Base-by-base conservation (phyloP, 2,113 vertebrate species). In the Nycticorax nycticorax region DNA sequence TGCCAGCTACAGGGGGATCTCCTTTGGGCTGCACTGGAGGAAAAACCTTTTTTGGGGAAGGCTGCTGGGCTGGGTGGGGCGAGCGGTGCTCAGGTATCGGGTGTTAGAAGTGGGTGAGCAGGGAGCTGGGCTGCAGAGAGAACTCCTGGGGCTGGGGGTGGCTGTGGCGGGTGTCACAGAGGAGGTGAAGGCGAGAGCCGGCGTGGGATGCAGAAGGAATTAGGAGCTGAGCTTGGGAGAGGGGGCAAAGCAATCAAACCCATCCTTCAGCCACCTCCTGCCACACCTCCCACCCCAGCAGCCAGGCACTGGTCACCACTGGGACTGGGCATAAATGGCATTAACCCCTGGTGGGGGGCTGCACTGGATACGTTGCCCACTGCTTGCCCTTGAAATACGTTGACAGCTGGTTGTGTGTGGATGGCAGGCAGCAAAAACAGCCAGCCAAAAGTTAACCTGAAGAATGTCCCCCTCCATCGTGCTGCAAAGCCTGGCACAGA, bases 401-500 rank as follows among this genome's bases (percentile, higher is more conserved):
- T 93, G 82, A 71, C 91, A 88, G 81, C 67, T 69, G 52, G 45
- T 85, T 84, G 41, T 53, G 32, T 64, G n/a, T 43, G 76, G 63
- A 63, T 77, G 79, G 57, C 59, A 73, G 53, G 85, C 78, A 30
- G n/a, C 27, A 67, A 84, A 89, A 91, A 2, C 69, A 90, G 30
- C 21, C 78, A 94, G 66, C 35, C 37, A 52, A 52, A 94, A 87
- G 43, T 39, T 75, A 88, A 72, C 74, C 45, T 55, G 67, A 57
- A 53, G 47, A 76, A 52, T 60, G 35, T 35, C 24, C 33, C 73
- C 45, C 75, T 93, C 83, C 45, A 8, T 41, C 28, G 0, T 9
- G 53, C 68, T 56, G 71, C 78, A n/a, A 30, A 77, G 53, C 45
- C 76, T 83, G 92, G 63, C 75, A 60, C 28, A 90, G 78, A 82